Base-by-base conservation (phyloP, 2,888 invertebrate species). In the Pherbina coryleti region DNA sequence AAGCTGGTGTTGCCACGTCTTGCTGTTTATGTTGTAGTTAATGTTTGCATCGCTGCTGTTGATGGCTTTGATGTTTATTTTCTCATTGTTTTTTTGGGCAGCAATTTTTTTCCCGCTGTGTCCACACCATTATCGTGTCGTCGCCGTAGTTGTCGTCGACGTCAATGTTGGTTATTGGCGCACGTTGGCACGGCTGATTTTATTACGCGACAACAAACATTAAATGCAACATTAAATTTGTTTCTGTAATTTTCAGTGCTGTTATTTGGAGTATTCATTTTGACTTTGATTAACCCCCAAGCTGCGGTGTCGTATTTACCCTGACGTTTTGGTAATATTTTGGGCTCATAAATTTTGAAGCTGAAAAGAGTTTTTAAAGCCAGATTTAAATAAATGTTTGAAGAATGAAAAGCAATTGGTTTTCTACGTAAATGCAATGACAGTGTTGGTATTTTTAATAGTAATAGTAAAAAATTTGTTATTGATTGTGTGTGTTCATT, bases 141-240 rank as follows among this genome's bases (percentile, higher is more conserved):
- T 19, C 19, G 53, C 7, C 7, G 53, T 31, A 4, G 31, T 31
- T 17, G 44, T 19, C 49, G 17, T 44, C 25, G 8, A 17, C 62
- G 25, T 4, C 49, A 22, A 14, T 14, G 72, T 44, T 55, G 34
- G 37, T 31, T 60, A 55, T n/a, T 60, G 19, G 9, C 19, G n/a
- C 7, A 25, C 72, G 37, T n/a, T 17, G 19, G 22, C 60, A 37
- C 19, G 72, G 72, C n/a, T 17, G 69, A 57, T 76, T 76, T 76
- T 69, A 76, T 69, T 69, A 76, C 14, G 69, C 69, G 34, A 14
- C 57, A 44, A 31, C 62, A 76, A 51, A 76, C 76, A 70, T 76
- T 70, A 76, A 76, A 70, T 64, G 19, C 70, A 62, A 70, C 70
- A 76, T 70, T 69, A 51, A 76, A 53, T 70, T 70, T 25, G 67